These are phyloP conservation scores for Agrotis exclamationis DNA, from an alignment of 2,888 invertebrate genomes.

Conservation along the genomic window DNA sequence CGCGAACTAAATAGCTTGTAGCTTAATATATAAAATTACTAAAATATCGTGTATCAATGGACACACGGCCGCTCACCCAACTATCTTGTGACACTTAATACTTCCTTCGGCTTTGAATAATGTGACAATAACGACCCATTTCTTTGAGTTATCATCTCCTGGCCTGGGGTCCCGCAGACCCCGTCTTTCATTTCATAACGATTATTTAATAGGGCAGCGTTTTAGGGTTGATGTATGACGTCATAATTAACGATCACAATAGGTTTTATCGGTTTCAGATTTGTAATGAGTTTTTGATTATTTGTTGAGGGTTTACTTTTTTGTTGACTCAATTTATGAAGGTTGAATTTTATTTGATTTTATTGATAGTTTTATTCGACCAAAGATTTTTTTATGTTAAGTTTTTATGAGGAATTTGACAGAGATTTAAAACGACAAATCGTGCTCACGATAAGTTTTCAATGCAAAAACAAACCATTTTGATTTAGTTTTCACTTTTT, in stretches of 20 bases:
- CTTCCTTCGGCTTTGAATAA: slow-evolving; percentile 85
- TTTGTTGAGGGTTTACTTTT: slow-evolving; percentile 38
- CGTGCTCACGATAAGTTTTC: not conserved
- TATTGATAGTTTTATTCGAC: slow-evolving; percentile 26
- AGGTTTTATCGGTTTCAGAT: slow-evolving; percentile 53
- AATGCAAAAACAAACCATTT: not conserved
- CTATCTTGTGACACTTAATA: slow-evolving; percentile 86
- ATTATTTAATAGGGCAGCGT: slow-evolving; percentile 77
- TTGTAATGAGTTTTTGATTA: slow-evolving; percentile 57
- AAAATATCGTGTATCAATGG: slow-evolving; percentile 66
- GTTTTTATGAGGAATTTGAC: slow-evolving; percentile 10
- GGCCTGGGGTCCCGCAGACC: slow-evolving; percentile 61
- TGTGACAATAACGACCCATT: slow-evolving; percentile 78
- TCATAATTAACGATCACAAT: slow-evolving; percentile 87
- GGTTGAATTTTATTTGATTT: slow-evolving; percentile 12
- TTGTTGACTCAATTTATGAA: slow-evolving; percentile 45
- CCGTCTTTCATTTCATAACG: slow-evolving; percentile 73
- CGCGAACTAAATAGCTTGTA: not conserved
- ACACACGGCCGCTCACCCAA: slow-evolving; percentile 64
- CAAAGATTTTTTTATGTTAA: not conserved
- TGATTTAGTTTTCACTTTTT: too few species aligned
- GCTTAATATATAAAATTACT: slow-evolving; percentile 10
- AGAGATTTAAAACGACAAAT: not conserved
- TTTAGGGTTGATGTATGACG: slow-evolving; percentile 84
- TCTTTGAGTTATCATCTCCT: slow-evolving; percentile 79